A percentile compares a stretch with the other conserved stretches of the same genome.
Conservation (phyloP, 2,797 vertebrate species). For the Esox masquinongy region DNA sequence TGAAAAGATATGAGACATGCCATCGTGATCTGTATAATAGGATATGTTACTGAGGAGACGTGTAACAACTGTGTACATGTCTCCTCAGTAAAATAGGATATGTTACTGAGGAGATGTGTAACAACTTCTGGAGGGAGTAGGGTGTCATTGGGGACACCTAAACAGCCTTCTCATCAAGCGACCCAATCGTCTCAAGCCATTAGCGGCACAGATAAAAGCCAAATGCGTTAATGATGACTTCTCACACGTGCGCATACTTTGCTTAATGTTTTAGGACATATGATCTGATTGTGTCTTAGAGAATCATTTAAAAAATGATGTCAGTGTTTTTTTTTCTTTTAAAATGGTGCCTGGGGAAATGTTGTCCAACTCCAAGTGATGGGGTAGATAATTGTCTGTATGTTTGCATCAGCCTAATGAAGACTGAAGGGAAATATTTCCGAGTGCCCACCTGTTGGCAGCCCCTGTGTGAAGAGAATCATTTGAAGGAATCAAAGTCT, state of each 20-base stretch:
- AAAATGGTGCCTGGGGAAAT: constrained; percentile 20
- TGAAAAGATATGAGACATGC: constrained; percentile 66
- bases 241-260: constrained; percentile 9
- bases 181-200: constrained; percentile 38
- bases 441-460: background rate
- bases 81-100: constrained; percentile 69
- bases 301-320: background rate
- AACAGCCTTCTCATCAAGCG: constrained; percentile 64
- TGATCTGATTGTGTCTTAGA: constrained; percentile 30
- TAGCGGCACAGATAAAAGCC: constrained; percentile 53
- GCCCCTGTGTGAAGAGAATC: constrained; percentile 20
- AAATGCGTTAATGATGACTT: constrained; percentile 45
- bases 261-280: constrained; percentile 25
- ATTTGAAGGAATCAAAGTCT: constrained; percentile 4
- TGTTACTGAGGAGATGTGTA: background rate
- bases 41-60: constrained; percentile 19
- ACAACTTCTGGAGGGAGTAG: constrained; percentile 24
- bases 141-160: constrained; percentile 55
- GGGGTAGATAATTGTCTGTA: background rate
- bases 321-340: constrained; percentile 28
- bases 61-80: constrained; percentile 45
- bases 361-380: background rate
- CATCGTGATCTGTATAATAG: constrained; percentile 72
- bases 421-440: constrained; percentile 15
- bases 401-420: constrained; percentile 15